phyloP scores from a whole-genome alignment of 2,888 invertebrate species.

The Apodemia duryi region DNA sequence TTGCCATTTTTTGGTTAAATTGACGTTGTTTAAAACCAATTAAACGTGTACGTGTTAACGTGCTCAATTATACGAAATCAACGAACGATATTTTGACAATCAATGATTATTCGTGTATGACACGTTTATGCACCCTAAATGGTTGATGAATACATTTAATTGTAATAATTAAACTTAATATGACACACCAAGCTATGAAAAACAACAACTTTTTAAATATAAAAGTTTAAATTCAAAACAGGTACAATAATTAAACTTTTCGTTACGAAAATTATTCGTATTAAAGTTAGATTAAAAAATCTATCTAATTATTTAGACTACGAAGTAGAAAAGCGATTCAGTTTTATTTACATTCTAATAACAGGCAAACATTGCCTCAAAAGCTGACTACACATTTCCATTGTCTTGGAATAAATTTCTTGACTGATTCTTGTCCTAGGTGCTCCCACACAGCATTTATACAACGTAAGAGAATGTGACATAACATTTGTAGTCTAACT shows the following conservation, averaged over 20 bases:
- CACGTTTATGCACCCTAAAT: not conserved
- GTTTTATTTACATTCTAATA: conserved; percentile 6
- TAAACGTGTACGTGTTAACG: too few species aligned
- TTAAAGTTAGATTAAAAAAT: conserved; percentile 8
- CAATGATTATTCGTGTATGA: not conserved
- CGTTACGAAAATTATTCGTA: not conserved
- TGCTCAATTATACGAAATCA: too few species aligned
- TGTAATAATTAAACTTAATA: not conserved
- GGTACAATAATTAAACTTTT: not conserved
- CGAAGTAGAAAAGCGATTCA: not conserved
- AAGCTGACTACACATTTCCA: too few species aligned
- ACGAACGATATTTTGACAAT: too few species aligned
- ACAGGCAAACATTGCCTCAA: not conserved
- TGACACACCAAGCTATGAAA: not conserved
- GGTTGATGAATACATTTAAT: not conserved
- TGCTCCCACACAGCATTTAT: too few species aligned
- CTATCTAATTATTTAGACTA: conserved; percentile 1
- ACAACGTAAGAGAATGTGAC: too few species aligned
- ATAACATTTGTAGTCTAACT: too few species aligned
- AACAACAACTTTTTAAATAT: not conserved
- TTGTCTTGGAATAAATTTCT: too few species aligned
- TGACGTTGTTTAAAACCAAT: too few species aligned
- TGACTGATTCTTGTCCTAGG: too few species aligned
- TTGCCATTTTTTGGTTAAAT: too few species aligned
- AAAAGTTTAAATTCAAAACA: not conserved